phyloP scores from a whole-genome alignment of 1,140 invertebrate genomes.

The Matsumurasca onukii region DNA sequence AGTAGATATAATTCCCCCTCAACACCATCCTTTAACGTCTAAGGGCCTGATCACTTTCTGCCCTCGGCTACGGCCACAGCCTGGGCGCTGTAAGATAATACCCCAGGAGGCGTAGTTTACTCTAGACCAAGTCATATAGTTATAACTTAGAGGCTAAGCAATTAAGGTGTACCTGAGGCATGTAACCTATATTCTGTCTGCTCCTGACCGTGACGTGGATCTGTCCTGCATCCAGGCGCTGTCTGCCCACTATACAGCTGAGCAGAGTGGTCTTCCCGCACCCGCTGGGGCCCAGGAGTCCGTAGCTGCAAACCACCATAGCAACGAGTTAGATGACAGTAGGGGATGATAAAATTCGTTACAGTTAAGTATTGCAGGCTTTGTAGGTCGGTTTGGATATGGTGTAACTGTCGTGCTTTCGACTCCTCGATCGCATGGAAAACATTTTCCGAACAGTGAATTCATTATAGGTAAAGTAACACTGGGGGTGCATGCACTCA shows the following conservation, averaged over 20 bases:
- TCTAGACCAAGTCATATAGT: no score
- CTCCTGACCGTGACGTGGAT: slow-evolving; percentile 77
- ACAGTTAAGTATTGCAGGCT: neutral
- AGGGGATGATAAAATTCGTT: neutral
- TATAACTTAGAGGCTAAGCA: no score
- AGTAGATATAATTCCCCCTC: no score
- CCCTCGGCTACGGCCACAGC: no score
- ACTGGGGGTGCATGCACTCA: neutral
- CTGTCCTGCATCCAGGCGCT: slow-evolving; percentile 70
- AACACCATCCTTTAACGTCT: no score
- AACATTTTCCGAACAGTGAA: neutral
- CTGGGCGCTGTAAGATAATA: no score
- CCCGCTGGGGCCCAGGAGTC: slow-evolving; percentile 77
- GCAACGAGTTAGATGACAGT: neutral
- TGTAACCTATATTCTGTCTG: slow-evolving; percentile 73
- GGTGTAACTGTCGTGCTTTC: neutral
- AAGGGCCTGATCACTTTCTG: no score
- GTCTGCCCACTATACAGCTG: slow-evolving; percentile 76
- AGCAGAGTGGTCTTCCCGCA: slow-evolving; percentile 80
- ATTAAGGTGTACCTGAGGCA: slow-evolving; percentile 73
- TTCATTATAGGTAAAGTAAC: neutral
- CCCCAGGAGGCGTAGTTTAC: no score
- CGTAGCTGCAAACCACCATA: slow-evolving; percentile 58
- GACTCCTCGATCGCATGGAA: neutral
- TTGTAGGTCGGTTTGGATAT: neutral